Evolutionary conservation across 2,888 invertebrate species (phyloP), one percentile per base, ranked within the genome.

Genomic region (Lasioglossum morio): DNA sequence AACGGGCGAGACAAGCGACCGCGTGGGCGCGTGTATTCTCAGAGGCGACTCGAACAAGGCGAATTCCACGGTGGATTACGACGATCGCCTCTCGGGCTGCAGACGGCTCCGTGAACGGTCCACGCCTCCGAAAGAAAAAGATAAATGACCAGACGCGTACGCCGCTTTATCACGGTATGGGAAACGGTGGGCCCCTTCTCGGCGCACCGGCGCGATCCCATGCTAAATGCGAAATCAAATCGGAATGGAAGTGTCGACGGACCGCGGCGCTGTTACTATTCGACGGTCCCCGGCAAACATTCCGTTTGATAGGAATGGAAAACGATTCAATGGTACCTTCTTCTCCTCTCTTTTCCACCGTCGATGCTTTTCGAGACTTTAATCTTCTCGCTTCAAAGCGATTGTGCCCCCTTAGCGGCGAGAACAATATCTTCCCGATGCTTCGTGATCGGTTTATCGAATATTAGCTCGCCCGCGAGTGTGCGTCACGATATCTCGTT

Each of bases 21-120:
- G 85, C 79, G 84, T 88, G 81, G 87, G 87, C 82, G 82, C 77
- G 77, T 63, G 77, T 88, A 85, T 83, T 79, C 87, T 83, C 83
- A 80, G 85, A 83, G 81, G 75, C 81, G 88, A 85, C 81, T 82
- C 80, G 79, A 72, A 81, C 81, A 81, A 83, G 81, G 84, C 86
- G 82, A 88, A 89, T 89, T 85, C 86, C 89, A 87, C 60, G 77
- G 79, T 87, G 83, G 80, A 89, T 89, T 88, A 86, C 86, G 83
- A 83, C 77, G 86, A 82, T 85, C 85, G 81, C 72, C 48, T 74
- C 57, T 74, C 79, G 40, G 46, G 72, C 48, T 77, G 78, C 66
- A 46, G 82, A 85, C 87, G 75, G 76, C 79, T 76, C 14, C 82
- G 82, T 77, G 86, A 88, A 81, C 88, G 81, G 86, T 74, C 80